Conservation (phyloP, 2,888 invertebrate species). For the Chirona hameri region DNA sequence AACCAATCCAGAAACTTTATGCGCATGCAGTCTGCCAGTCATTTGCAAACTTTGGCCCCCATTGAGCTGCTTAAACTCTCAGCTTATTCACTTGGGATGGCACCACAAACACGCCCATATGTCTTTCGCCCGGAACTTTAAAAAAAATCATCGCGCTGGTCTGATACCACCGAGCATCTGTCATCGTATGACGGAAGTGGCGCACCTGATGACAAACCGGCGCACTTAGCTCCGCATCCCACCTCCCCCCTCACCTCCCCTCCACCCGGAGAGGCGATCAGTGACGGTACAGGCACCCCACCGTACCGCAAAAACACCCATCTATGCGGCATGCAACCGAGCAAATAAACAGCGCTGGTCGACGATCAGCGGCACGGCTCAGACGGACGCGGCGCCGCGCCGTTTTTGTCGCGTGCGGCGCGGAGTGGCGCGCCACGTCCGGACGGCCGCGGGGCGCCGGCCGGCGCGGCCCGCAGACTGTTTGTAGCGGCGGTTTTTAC, state of each 20-base stretch:
- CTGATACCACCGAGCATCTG: no score
- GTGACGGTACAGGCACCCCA: background rate
- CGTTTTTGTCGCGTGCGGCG: constrained; percentile 24
- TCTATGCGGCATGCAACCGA: constrained; percentile 1
- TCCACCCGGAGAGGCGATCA: background rate
- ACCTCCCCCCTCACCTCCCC: background rate
- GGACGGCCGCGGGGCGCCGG: background rate
- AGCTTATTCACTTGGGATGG: no score
- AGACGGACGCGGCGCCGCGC: background rate
- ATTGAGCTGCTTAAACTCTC: no score
- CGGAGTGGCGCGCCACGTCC: background rate
- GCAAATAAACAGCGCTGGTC: constrained; percentile 1
- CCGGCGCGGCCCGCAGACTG: background rate
- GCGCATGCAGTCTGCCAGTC: no score
- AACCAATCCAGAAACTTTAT: no score
- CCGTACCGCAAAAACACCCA: background rate
- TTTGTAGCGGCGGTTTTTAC: background rate
- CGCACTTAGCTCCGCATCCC: background rate
- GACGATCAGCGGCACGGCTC: background rate
- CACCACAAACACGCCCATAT: no score
- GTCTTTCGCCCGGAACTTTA: no score
- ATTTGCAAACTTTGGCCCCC: no score
- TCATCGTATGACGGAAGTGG: background rate
- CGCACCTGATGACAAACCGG: background rate
- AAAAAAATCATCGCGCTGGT: no score